Base-by-base conservation (phyloP, 2,797 vertebrate species). In the Ceyx erithaca region DNA sequence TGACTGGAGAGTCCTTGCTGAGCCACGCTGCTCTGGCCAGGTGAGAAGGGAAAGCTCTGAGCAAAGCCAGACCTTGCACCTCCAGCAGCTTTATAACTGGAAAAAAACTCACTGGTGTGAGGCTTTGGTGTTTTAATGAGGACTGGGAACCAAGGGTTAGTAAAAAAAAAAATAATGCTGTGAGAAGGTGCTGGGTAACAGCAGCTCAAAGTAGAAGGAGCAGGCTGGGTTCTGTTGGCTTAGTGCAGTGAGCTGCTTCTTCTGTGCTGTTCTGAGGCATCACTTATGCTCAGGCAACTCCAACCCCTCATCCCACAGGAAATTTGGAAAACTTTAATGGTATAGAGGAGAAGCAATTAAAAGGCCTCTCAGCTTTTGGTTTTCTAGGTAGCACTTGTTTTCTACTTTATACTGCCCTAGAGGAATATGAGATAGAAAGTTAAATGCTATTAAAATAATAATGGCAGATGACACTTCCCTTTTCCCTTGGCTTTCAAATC, bases 1-100 rank as follows among this genome's bases (percentile, higher is more conserved):
- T 26, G 73, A 61, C 19, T 7, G 33, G 48, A 3, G 17, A 54
- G 33, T 30, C 52, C 18, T 75, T 0, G 0, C 54, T 43, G 79
- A 80, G 37, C 49, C 8, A 13, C 1, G 3, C 48, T 70, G 17
- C 52, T 66, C 54, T 4, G 12, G 6, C 16, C 33, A 46, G 59
- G 26, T 52, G 54, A 40, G 46, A 57, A 35, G 13, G 52, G 41
- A 61, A 14, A 19, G 46, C 18, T 15, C 11, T 70, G 52, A 46
- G 21, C 40, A 25, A 33, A 76, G 48, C 66, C 45, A 52, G 83
- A 54, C 41, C 4, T 1, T 51, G 55, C 11, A 43, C 26, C 30
- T 54, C 35, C 14, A 31, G 21, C 3, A 1, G 37, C 21, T 14
- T 69, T 66, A 35, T 45, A 73, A 48, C 35, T 33, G 21, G 31